Evolutionary conservation across 2,113 vertebrate species (phyloP).

Genomic region (Brachypteracias leptosomus): DNA sequence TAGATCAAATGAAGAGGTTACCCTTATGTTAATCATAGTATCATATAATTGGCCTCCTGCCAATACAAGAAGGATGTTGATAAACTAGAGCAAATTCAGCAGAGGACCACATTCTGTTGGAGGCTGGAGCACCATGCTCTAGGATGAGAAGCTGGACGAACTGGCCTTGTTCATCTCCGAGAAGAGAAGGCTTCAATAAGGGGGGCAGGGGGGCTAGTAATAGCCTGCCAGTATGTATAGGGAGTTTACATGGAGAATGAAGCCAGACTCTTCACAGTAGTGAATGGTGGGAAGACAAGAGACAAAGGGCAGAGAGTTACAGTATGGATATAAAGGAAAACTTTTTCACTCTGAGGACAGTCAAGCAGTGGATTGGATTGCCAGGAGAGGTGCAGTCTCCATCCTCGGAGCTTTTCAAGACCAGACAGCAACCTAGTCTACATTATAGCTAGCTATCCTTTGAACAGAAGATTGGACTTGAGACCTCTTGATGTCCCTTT

Average conservation of each 20-base stretch:
- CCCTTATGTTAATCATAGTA: no score
- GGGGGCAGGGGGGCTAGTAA: neutral
- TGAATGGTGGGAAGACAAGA: neutral
- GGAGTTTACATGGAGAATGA: accelerated
- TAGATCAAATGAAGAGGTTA: neutral
- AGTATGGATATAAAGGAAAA: neutral
- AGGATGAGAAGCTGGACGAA: neutral
- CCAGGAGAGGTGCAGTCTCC: neutral
- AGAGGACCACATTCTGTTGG: neutral
- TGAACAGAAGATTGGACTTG: neutral
- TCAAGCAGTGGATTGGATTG: neutral
- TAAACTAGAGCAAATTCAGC: neutral
- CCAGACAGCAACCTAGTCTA: neutral
- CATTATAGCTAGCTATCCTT: neutral
- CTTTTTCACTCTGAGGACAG: neutral
- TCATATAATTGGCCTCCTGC: no score
- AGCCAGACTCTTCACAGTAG: neutral
- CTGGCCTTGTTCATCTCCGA: neutral
- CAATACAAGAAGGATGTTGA: neutral
- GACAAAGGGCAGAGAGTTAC: neutral
- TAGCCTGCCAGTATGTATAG: neutral
- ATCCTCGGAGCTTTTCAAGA: neutral
- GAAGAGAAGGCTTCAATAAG: neutral
- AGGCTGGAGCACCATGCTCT: neutral
- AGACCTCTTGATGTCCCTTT: neutral